Percentiles rank a stretch among this genome's conserved stretches.
phyloP scores from a whole-genome alignment of 2,888 invertebrate genomes.

The Eretmocerus hayati region DNA sequence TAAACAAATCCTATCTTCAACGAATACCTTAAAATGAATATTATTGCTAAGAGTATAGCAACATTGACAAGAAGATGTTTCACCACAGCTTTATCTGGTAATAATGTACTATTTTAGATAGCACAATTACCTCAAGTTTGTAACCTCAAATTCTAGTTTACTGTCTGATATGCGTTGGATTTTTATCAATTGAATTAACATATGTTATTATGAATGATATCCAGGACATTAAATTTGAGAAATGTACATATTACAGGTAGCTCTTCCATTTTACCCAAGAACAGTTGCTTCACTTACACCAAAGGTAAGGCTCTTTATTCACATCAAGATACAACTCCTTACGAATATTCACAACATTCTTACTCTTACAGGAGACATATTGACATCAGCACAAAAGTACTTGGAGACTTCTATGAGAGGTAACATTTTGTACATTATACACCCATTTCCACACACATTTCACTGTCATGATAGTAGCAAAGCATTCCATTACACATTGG shows the following conservation, averaged over 20 bases:
- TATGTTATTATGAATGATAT: background rate
- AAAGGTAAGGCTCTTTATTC: conserved; percentile 2
- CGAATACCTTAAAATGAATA: conserved; percentile 28
- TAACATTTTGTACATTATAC: too few species aligned
- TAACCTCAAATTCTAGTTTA: conserved; percentile 8
- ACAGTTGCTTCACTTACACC: background rate
- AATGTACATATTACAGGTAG: conserved; percentile 3
- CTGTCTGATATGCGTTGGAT: background rate
- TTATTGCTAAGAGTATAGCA: conserved; percentile 27
- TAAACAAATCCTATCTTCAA: background rate
- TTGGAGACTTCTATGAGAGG: conserved; percentile 31
- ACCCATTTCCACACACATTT: too few species aligned
- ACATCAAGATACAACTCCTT: background rate
- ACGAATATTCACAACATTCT: background rate
- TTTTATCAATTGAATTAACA: background rate
- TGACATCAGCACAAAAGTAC: conserved; percentile 22
- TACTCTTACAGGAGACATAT: conserved; percentile 21
- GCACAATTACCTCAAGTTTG: background rate
- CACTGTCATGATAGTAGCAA: too few species aligned
- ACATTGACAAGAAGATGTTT: conserved; percentile 26
- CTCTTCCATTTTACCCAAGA: conserved; percentile 2
- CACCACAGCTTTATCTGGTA: conserved; percentile 30
- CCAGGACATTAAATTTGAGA: too few species aligned
- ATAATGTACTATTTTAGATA: background rate
- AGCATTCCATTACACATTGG: too few species aligned